A percentile compares a stretch with the other conserved stretches of the same genome.
These are phyloP conservation scores for Chelmon rostratus DNA, from an alignment of 2,797 vertebrate genomes.

Conservation along the genomic window DNA sequence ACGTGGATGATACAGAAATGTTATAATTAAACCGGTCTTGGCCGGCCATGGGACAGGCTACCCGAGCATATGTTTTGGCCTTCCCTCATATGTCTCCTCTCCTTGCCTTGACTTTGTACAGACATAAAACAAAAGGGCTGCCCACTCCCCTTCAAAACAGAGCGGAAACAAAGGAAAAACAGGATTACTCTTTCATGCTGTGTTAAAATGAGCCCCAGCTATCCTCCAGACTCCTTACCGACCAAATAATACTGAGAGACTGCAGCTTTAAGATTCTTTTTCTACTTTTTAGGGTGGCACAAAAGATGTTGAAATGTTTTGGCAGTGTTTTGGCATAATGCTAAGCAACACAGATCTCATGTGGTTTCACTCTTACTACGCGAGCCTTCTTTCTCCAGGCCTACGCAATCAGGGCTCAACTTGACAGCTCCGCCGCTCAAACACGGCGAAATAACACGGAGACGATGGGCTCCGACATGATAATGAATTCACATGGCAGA, in stretches of 20 bases:
- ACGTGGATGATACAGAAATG: background rate
- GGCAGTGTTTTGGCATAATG: conserved; percentile 38
- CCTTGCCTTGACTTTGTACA: conserved; percentile 15
- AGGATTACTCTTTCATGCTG: conserved; percentile 26
- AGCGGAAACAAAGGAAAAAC: conserved; percentile 20
- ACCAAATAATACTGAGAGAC: conserved; percentile 18
- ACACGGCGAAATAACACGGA: conserved; percentile 25
- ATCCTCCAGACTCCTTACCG: conserved; percentile 26
- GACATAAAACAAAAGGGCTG: conserved; percentile 24
- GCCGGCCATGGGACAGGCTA: background rate
- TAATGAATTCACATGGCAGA: conserved; percentile 52
- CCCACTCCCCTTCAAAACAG: conserved; percentile 17
- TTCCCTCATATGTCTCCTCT: conserved; percentile 21
- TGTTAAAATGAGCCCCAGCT: conserved; percentile 29
- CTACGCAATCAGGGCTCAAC: conserved; percentile 26
- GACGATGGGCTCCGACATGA: conserved; percentile 35
- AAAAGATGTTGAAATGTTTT: conserved; percentile 39
- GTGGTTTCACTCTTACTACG: conserved; percentile 22
- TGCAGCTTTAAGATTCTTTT: conserved; percentile 11
- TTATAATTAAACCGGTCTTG: conserved; percentile 7
- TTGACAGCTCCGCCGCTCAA: conserved; percentile 24
- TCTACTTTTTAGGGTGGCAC: conserved; percentile 4
- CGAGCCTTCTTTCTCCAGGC: background rate
- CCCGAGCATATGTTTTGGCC: conserved; percentile 3
- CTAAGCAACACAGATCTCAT: conserved; percentile 31